phyloP scores from a whole-genome alignment of 2,888 invertebrate genomes.

The Acleris sparsana region DNA sequence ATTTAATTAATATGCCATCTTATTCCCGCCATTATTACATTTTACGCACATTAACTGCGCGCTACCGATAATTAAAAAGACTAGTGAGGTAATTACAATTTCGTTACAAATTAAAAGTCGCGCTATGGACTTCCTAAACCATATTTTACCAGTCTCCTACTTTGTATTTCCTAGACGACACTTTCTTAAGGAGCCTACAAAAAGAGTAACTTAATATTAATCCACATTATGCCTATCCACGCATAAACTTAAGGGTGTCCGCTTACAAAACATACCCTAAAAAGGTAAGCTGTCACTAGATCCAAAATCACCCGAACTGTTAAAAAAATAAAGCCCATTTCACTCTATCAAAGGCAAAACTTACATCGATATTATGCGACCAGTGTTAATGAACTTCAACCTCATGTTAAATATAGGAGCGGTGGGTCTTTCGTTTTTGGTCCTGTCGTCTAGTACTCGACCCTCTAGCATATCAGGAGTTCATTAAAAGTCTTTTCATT shows the following conservation, averaged over 20 bases:
- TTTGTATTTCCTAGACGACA: neutral
- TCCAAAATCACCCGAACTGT: neutral
- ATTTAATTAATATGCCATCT: too few relatives aligned
- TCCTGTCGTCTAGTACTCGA: conserved; percentile 43
- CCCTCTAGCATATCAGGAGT: conserved; percentile 56
- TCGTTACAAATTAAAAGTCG: too few relatives aligned
- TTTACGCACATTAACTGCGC: too few relatives aligned
- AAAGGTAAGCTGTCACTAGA: conserved; percentile 10
- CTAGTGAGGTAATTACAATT: too few relatives aligned
- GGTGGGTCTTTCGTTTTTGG: conserved; percentile 45
- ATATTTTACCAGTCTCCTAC: too few relatives aligned
- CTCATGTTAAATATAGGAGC: conserved; percentile 20
- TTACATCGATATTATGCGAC: conserved; percentile 44
- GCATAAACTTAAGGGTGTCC: conserved; percentile 43
- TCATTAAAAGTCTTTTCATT: conserved; percentile 70
- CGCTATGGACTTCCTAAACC: too few relatives aligned
- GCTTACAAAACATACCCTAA: conserved; percentile 35
- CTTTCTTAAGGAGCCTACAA: conserved; percentile 10
- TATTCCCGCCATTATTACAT: too few relatives aligned
- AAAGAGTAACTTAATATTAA: conserved; percentile 32
- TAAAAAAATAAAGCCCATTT: conserved; percentile 29
- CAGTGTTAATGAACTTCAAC: conserved; percentile 41
- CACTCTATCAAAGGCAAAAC: neutral
- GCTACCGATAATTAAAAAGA: too few relatives aligned
- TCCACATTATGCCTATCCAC: conserved; percentile 40